Base-by-base conservation (phyloP, 2,888 invertebrate genomes). In the Agrochola macilenta region DNA sequence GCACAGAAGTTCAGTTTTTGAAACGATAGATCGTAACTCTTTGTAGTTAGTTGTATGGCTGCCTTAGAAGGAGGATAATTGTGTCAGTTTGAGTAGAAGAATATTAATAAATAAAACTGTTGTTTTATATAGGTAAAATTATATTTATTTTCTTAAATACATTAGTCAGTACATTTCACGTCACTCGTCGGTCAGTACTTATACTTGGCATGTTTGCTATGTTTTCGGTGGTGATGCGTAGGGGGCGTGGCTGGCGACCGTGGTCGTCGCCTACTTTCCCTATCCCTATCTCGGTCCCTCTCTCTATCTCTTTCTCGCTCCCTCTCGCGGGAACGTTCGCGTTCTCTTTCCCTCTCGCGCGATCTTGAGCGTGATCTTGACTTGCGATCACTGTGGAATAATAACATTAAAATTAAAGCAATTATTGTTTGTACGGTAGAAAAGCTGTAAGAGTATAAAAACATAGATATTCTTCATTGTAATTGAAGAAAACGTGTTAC, bases 201-300 rank as follows among this genome's bases (percentile, higher is more conserved):
- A 82, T 96, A 95, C 89, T 96, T 96, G 71, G 95, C 89, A 84
- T 96, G 96, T 84, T 96, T 96, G 81, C 87, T 88, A 87, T 96
- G 96, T 79, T 96, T 96, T 73, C 95, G 90, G 82, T 95, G 95
- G 66, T 95, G 95, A 85, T 95, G 95, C 3, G 90, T 84, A 46
- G 96, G 96, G 52, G 96, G 96, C 90, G 96, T 95, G 92, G 95
- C 93, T 26, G 96, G 95, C 68, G 95, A 95, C 23, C 95, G 93
- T 17, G 95, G 91, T 61, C 96, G 88, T 54, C 92, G 88, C 69
- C 93, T 94, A 46, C 89, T 91, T 82, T 89, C 95, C 58, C 90
- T 91, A 83, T 88, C 95, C 20, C 90, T 91, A 74, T 89, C 95
- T 30, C 90, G 91, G 76, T 89, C 95, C 43, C 89, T 90, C 86